These are phyloP conservation scores for Pteria penguin DNA, from an alignment of 2,888 invertebrate genomes.

Conservation along the genomic window DNA sequence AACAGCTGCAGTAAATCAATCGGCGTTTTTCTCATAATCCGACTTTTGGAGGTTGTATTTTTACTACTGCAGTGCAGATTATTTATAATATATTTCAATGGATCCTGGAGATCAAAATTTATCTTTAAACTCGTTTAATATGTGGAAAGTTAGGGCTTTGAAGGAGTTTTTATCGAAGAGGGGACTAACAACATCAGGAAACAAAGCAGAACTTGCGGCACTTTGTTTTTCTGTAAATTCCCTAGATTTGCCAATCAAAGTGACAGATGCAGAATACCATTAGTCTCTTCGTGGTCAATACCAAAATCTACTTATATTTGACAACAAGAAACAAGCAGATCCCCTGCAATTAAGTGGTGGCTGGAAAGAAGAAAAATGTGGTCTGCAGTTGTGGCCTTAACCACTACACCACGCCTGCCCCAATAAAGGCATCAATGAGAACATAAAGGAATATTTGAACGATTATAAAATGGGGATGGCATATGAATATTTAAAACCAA, in stretches of 20 bases:
- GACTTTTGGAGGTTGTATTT: too few relatives aligned
- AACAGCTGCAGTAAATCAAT: background rate
- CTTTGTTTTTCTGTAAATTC: background rate
- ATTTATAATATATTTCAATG: background rate
- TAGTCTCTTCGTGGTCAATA: background rate
- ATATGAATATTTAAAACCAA: background rate
- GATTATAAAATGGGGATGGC: constrained; percentile 11
- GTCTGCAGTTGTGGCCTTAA: background rate
- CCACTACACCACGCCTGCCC: background rate
- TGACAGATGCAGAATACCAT: background rate
- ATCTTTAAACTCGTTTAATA: background rate
- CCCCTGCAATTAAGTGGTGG: background rate
- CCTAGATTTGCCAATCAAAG: background rate
- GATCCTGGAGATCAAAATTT: background rate
- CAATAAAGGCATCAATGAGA: background rate
- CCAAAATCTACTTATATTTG: background rate
- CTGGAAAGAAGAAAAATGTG: constrained; percentile 7
- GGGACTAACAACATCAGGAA: background rate
- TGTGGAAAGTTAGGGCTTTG: background rate
- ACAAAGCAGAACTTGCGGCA: background rate
- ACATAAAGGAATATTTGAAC: constrained; percentile 1
- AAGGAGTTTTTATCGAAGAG: background rate
- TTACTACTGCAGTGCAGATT: too few relatives aligned
- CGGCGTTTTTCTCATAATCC: background rate
- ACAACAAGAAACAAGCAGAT: background rate